These are phyloP conservation scores for Aporophyla nigra DNA, from an alignment of 2,888 invertebrate genomes.

Conservation along the genomic window DNA sequence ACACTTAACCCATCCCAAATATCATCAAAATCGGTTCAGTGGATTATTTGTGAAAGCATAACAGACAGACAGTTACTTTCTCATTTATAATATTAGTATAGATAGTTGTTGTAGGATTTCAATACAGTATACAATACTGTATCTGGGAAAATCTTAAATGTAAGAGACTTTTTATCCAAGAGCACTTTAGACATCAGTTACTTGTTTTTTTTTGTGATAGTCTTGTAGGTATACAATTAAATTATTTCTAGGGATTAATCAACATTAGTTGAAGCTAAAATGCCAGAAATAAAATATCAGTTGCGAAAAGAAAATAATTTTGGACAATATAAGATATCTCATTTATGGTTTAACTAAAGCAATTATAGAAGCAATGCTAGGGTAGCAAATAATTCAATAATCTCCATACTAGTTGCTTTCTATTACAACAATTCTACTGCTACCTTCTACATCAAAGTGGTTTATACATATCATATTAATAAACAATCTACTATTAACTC, in stretches of 20 bases:
- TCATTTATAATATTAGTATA: background rate
- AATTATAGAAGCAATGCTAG: background rate
- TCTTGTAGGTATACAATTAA: background rate
- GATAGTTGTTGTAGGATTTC: background rate
- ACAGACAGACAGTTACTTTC: no score
- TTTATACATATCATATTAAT: background rate
- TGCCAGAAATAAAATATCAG: no score
- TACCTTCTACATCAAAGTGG: background rate
- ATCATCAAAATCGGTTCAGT: no score
- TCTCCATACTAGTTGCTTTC: background rate
- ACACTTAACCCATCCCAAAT: no score
- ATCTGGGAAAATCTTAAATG: background rate
- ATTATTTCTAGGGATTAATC: background rate
- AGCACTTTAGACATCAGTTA: background rate
- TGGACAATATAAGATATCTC: background rate
- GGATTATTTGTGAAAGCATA: no score
- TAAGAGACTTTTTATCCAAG: background rate
- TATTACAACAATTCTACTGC: background rate
- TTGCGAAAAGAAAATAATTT: background rate
- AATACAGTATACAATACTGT: background rate
- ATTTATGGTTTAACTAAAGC: background rate
- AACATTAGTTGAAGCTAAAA: no score
- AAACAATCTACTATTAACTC: background rate
- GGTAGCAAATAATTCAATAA: background rate
- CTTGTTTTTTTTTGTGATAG: background rate